Evolutionary conservation across 2,113 vertebrate genomes (phyloP).

Genomic region (Proteles cristata): DNA sequence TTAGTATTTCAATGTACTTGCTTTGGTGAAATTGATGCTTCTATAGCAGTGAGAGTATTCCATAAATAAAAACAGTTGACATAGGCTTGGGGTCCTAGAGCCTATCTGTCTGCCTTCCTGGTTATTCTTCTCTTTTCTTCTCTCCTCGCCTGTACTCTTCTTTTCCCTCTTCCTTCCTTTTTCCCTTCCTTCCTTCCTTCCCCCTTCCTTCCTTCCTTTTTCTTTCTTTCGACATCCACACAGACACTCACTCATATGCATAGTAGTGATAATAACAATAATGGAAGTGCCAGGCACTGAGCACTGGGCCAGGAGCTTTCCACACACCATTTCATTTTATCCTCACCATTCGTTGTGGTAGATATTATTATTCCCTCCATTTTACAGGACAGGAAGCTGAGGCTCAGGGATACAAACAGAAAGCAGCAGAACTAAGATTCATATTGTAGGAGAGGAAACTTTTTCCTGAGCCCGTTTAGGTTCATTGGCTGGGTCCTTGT

Average conservation of each 20-base stretch:
- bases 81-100: neutral
- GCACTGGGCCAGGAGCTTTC: neutral
- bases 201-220: no score
- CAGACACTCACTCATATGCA: neutral
- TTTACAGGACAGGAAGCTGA: neutral
- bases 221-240: neutral
- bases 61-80: neutral
- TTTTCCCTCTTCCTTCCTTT: no score
- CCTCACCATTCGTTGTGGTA: neutral
- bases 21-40: neutral
- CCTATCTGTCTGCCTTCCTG: neutral
- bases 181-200: neutral
- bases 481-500: neutral
- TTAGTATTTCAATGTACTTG: neutral
- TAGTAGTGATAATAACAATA: neutral
- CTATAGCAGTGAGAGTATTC: neutral
- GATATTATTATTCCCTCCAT: neutral
- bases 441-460: neutral
- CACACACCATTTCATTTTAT: neutral
- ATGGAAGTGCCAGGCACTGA: neutral
- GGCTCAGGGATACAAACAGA: neutral
- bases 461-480: neutral
- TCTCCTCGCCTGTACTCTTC: neutral
- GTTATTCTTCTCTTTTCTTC: neutral
- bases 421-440: neutral